phyloP scores from a whole-genome alignment of 1,140 invertebrate genomes.

The Tetragonula clypearis region DNA sequence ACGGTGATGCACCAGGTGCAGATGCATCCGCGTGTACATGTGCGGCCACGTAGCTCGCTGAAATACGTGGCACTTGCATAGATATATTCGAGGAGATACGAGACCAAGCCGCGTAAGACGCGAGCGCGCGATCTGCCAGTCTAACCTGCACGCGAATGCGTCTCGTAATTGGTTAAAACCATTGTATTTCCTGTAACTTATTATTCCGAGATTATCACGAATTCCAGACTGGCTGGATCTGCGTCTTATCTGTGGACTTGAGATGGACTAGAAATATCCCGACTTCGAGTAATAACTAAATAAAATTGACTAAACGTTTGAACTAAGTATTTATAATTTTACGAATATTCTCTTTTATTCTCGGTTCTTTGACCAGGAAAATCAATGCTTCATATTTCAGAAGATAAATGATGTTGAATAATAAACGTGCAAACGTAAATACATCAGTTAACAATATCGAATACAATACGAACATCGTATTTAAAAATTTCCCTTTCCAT shows the following conservation, averaged over 20 bases:
- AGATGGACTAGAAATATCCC: neutral
- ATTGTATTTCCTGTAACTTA: conserved; percentile 65
- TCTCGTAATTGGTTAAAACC: conserved; percentile 64
- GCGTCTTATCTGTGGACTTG: neutral
- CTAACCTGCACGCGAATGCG: conserved; percentile 47
- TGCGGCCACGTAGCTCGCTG: neutral
- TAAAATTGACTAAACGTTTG: too few species aligned
- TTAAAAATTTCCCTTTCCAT: too few species aligned
- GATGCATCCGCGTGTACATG: conserved; percentile 4
- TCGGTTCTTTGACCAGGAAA: too few species aligned
- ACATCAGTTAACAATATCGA: too few species aligned
- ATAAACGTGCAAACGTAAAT: too few species aligned
- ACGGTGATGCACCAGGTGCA: neutral
- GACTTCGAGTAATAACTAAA: too few species aligned
- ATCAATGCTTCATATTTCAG: too few species aligned
- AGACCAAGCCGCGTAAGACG: conserved; percentile 15
- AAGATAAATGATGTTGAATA: too few species aligned
- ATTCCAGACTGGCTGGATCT: conserved; percentile 7
- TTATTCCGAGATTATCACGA: conserved; percentile 67
- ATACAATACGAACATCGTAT: too few species aligned
- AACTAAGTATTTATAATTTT: too few species aligned
- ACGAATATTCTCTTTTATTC: too few species aligned
- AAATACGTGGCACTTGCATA: conserved; percentile 33
- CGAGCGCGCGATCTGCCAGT: conserved; percentile 30
- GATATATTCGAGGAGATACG: conserved; percentile 53